Evolutionary conservation across 2,888 invertebrate genomes (phyloP), one percentile per base, ranked within the genome.

Genomic region (Caenorhabditis parvicauda): DNA sequence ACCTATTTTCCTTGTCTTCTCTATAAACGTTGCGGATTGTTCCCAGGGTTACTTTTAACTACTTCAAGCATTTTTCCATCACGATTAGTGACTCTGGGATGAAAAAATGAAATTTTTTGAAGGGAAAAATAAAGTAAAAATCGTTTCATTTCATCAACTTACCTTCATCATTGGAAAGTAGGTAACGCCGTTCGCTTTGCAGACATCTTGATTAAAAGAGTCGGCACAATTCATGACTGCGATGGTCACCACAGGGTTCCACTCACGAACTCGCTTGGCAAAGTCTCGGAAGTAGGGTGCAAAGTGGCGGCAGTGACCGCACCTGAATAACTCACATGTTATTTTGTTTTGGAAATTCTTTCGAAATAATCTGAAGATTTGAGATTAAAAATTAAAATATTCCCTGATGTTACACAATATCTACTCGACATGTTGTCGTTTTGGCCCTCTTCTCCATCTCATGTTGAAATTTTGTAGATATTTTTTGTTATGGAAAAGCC

Each of bases 231-330:
- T 79, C 52, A 79, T 76, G 27, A 74, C 79, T 6, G 76, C 70
- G 7, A 78, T 66, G 7, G 60, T 64, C 1, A 70, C 70, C 29
- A 70, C 60, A 22, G 52, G 50, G 47, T 64, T 51, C 73, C 73
- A 73, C 48, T 64, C 67, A 35, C 56, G 58, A 19, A 82, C 72
- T 45, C 79, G 70, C 7, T 84, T 84, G 0, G 91, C 92, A 52
- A 94, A 84, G 25, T 86, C 84, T 81, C 91, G 92, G 86, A 89
- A 96, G 43, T 64, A 79, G 0, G 93, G 92, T 0, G 93, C 90
- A 83, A 92, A 96, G 27, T 89, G 85, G 72, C 89, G 88, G 81
- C 96, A 96, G 82, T 90, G 92, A 0, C 96, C 95, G 82, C 96
- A 96, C 78, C 76, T 76, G 64, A 24, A 60, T 41, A 17, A n/a